phyloP scores from a whole-genome alignment of 1,140 invertebrate genomes.

The Apis florea region DNA sequence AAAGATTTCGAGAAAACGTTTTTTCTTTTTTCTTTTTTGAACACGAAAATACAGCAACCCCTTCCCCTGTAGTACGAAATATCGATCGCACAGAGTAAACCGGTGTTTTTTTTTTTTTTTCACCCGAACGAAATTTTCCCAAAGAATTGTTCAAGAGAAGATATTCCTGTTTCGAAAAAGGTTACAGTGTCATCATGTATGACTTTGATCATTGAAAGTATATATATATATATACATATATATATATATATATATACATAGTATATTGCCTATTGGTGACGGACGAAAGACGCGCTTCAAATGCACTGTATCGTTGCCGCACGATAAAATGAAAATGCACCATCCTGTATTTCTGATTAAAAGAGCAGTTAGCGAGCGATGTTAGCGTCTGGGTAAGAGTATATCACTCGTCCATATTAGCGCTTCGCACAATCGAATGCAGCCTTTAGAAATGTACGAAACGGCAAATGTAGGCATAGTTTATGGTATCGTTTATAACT shows the following conservation, averaged over 20 bases:
- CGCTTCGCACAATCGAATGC: slow-evolving; percentile 34
- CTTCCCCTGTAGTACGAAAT: too few species aligned
- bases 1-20: neutral
- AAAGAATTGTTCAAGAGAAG: neutral
- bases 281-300: neutral
- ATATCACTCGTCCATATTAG: slow-evolving; percentile 56
- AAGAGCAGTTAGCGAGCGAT: slow-evolving; percentile 59
- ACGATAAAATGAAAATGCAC: slow-evolving; percentile 5
- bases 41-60: neutral
- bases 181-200: too few species aligned
- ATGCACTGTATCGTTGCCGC: slow-evolving; percentile 18
- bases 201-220: too few species aligned
- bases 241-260: neutral
- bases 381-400: slow-evolving; percentile 55
- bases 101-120: neutral
- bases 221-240: neutral
- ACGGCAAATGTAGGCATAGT: slow-evolving; percentile 2
- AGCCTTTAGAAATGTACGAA: slow-evolving; percentile 24
- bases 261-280: too few species aligned
- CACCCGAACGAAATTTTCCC: neutral
- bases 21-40: neutral
- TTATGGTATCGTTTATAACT: neutral
- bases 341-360: slow-evolving; percentile 13
- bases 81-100: neutral
- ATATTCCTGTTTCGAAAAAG: neutral